Conservation (phyloP, 2,888 invertebrate species). For the Trichogramma evanescens region DNA sequence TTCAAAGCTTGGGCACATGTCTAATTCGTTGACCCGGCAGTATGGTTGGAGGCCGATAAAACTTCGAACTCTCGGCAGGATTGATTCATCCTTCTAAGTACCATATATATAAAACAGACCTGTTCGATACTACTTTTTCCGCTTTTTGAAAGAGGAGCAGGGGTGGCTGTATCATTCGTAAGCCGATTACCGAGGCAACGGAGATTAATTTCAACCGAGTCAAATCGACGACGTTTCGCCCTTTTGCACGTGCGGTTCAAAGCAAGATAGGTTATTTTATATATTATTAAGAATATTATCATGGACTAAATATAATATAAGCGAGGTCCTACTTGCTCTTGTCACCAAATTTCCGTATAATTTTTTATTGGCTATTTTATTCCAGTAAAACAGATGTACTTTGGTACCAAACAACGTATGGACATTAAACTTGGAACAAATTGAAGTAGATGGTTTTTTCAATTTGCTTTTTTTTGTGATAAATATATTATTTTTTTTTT, state of each 20-base stretch:
- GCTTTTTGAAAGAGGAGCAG: constrained; percentile 26
- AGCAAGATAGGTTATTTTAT: background rate
- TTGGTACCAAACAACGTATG: too few species aligned
- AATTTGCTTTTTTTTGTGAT: too few species aligned
- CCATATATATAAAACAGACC: background rate
- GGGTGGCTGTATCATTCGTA: constrained; percentile 34
- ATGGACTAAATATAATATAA: background rate
- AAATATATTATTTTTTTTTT: too few species aligned
- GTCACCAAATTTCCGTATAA: too few species aligned
- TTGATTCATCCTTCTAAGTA: constrained; percentile 10
- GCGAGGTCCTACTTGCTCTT: too few species aligned
- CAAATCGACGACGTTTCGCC: background rate
- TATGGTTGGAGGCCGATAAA: constrained; percentile 31
- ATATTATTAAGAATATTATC: constrained; percentile 13
- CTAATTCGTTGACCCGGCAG: constrained; percentile 24
- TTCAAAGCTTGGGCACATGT: background rate
- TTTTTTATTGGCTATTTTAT: too few species aligned
- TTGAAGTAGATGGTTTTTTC: too few species aligned
- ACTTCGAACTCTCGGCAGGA: constrained; percentile 15
- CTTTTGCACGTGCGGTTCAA: background rate
- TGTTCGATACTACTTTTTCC: constrained; percentile 24
- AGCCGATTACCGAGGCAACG: constrained; percentile 42
- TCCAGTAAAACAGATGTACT: too few species aligned
- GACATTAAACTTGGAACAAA: too few species aligned
- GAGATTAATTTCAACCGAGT: constrained; percentile 39